Base-by-base conservation (phyloP, 1,140 invertebrate species). In the Phthorimaea operculella region DNA sequence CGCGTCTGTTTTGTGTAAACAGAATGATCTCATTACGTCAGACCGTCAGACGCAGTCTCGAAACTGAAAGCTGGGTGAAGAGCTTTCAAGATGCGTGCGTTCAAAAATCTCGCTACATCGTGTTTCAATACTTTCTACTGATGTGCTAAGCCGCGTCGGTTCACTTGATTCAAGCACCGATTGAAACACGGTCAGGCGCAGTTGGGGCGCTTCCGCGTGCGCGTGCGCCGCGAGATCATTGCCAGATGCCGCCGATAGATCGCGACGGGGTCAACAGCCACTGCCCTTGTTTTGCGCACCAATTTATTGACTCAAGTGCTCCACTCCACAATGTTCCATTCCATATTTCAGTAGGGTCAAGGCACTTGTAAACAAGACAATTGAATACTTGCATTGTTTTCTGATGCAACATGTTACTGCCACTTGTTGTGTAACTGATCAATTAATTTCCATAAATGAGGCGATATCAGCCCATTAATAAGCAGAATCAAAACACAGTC, bases 181-280 rank as follows among this genome's bases (percentile, higher is more conserved):
- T 76, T 75, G 72, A 78, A 81, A 78, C 74, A 76, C 76, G 76
- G 78, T 81, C 74, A 78, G 59, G 64, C 62, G 63, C 69, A 65
- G 63, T 9, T 47, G 44, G 8, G n/a, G 52, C 68, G 66, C 75
- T 81, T 78, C 77, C 79, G 78, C 70, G 69, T 78, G 68, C 54
- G 55, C 55, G 55, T 44, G 60, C 62, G 63, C 71, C 71, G 70
- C 66, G 73, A 74, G 79, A 81, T 79, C 72, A 80, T 79, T 78
- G 78, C 78, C 80, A 83, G 78, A 81, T 80, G 80, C 76, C 71
- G 70, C 62, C 63, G 66, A 79, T 82, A 77, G 74, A 77, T 73
- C 69, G 72, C 70, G 74, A 75, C 77, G 78, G 78, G 78, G 78
- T 83, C 80, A 81, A 81, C 76, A 81, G 76, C 77, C 76, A 79